phyloP scores from a whole-genome alignment of 1,140 invertebrate species.

The Polypedilum pembai region DNA sequence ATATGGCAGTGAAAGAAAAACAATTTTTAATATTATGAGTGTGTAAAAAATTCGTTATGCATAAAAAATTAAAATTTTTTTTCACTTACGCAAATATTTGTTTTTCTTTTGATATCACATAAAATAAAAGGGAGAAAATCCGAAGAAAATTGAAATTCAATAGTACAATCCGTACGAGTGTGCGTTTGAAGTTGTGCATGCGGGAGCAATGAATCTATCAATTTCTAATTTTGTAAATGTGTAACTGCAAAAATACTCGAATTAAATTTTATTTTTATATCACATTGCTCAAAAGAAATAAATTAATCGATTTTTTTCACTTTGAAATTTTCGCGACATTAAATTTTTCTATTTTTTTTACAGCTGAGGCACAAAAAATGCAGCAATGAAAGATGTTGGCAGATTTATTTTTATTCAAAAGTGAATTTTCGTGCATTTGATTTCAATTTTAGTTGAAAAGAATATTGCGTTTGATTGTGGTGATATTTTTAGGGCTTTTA shows the following conservation, averaged over 20 bases:
- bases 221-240: not conserved
- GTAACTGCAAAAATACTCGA: not conserved
- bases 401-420: not conserved
- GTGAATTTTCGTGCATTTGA: not conserved
- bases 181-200: not conserved
- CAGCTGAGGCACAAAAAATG: too few species aligned
- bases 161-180: not conserved
- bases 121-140: constrained; percentile 16
- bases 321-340: not conserved
- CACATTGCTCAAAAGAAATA: not conserved
- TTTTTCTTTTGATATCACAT: not conserved
- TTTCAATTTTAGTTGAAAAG: too few species aligned
- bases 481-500: too few species aligned
- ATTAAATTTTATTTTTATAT: constrained; percentile 20
- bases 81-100: constrained; percentile 16
- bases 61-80: not conserved
- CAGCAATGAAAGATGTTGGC: not conserved
- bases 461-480: too few species aligned
- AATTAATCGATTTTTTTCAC: constrained; percentile 12
- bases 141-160: constrained; percentile 13
- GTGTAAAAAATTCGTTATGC: constrained; percentile 10
- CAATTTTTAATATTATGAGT: not conserved
- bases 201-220: constrained; percentile 11
- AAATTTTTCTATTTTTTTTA: too few species aligned
- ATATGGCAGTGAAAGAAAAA: not conserved